Evolutionary conservation across 1,140 invertebrate species (phyloP).

Genomic region (Sitophilus oryzae): DNA sequence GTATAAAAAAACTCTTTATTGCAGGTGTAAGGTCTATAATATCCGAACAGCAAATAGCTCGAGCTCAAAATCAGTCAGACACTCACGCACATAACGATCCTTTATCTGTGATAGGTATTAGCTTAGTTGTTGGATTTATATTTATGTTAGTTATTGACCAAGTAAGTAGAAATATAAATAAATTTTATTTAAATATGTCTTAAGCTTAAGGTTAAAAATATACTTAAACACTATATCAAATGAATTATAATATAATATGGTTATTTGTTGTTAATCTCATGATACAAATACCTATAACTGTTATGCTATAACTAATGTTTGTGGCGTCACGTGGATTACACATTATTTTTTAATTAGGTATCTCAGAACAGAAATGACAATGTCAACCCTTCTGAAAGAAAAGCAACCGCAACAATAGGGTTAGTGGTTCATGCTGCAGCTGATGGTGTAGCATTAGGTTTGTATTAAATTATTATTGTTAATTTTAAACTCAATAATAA

Average conservation of each 20-base stretch:
- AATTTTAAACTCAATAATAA: too few relatives aligned
- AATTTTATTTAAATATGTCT: too few relatives aligned
- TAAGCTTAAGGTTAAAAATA: too few relatives aligned
- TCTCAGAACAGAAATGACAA: conserved; percentile 60
- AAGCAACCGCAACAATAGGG: conserved; percentile 90
- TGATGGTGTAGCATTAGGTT: conserved; percentile 94
- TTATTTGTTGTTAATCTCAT: too few relatives aligned
- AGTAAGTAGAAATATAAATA: conserved; percentile 20
- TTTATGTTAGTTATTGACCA: conserved; percentile 98
- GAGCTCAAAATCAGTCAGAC: conserved; percentile 24
- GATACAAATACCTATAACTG: too few relatives aligned
- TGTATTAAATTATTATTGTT: too few relatives aligned
- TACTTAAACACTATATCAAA: too few relatives aligned
- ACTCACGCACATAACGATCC: conserved; percentile 44
- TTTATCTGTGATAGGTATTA: conserved; percentile 58
- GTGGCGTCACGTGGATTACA: too few relatives aligned
- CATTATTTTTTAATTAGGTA: conserved; percentile 43
- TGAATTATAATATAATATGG: too few relatives aligned
- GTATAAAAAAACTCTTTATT: conserved; percentile 1
- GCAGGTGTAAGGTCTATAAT: conserved; percentile 71
- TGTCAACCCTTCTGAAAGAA: conserved; percentile 56
- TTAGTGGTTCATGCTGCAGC: conserved; percentile 96
- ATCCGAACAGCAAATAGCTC: conserved; percentile 19
- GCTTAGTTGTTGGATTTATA: conserved; percentile 75
- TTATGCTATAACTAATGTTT: too few relatives aligned